Conservation (phyloP, 2,113 vertebrate species). For the human (Homo sapiens) region GRCh38 chr3:180848001-180848500, state of each 20-base stretch:
- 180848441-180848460: background rate
- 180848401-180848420: background rate
- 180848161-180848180: background rate
- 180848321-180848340: background rate
- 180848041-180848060: background rate
- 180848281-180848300: background rate
- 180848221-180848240: background rate
- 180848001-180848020: constrained; percentile 15
- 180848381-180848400: background rate
- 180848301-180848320: background rate
- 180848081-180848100: constrained; percentile 28
- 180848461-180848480: background rate
- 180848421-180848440: background rate
- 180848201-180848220: background rate
- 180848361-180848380: background rate
- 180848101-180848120: background rate
- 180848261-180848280: background rate
- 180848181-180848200: background rate
- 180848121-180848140: constrained; percentile 34
- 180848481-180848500: background rate
- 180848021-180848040: background rate
- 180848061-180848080: background rate
- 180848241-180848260: background rate
- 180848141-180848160: background rate
- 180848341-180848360: background rate